Base-by-base conservation (phyloP, 2,888 invertebrate species). In the Phyllotreta cruciferae region DNA sequence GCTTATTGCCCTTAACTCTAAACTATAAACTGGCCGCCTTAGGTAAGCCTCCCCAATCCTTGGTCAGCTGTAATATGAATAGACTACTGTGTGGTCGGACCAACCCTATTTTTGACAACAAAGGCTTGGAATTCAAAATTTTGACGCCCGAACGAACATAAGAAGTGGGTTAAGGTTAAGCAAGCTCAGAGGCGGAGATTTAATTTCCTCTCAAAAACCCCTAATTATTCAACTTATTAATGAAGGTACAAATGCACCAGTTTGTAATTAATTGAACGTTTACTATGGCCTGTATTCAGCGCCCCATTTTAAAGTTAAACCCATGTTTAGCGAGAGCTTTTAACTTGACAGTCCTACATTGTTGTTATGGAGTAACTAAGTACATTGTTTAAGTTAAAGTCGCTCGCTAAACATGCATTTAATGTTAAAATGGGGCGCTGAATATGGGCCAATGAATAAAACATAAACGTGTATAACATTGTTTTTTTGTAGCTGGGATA, bases 61-160 rank as follows among this genome's bases (percentile, higher is more conserved):
- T 60, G 72, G 72, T 70, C 70, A 72, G 72, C 70, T 70, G 63
- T 67, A 47, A 56, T 60, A 68, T 68, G 70, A 71, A 72, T 70
- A 64, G 69, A 62, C 69, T 69, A 68, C 68, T 68, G 72, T 71
- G 72, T 70, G 73, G 72, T 69, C 71, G 67, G 39, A 47, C 68
- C 71, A 66, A 67, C 67, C 70, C 66, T 71, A 67, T 72, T 24
- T 24, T 72, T 71, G 63, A 63, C 56, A 69, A 73, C 71, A 72
- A 72, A 70, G 52, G 55, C 56, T 38, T 55, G 63, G 66, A 65
- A 63, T 62, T 62, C 54, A 56, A 60, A 66, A 58, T 62, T 62
- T 63, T 63, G 62, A 60, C 66, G 62, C 53, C 53, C 56, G 65
- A 63, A 14, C 63, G 63, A 66, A 24, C 24, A 68, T 68, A 66